Conservation (phyloP, 2,113 vertebrate genomes). For the Chitala chitala region DNA sequence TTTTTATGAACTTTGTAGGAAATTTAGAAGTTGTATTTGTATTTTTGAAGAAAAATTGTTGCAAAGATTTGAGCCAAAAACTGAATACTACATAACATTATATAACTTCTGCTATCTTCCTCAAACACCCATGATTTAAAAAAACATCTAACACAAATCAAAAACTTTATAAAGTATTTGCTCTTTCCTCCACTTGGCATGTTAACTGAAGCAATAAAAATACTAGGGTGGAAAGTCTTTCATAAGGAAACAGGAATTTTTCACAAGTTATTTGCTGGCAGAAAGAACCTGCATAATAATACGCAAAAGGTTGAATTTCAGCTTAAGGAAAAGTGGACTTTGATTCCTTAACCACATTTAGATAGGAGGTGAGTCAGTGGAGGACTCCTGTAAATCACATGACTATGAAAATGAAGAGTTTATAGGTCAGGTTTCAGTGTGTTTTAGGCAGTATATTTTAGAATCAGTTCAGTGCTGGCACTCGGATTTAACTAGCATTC, state of each 20-base stretch:
- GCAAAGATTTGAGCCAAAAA: background rate
- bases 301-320: background rate
- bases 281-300: background rate
- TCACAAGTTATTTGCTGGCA: background rate
- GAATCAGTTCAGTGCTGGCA: background rate
- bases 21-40: background rate
- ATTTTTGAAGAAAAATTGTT: background rate
- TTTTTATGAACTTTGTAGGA: no score
- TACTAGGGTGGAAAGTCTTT: background rate
- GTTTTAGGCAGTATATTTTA: background rate
- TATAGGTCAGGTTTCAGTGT: background rate
- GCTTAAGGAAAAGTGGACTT: constrained; percentile 7
- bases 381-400: background rate
- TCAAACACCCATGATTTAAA: background rate
- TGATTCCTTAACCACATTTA: background rate
- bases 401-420: background rate
- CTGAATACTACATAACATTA: background rate
- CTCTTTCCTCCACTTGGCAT: background rate
- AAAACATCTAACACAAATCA: background rate
- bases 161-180: background rate
- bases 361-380: background rate
- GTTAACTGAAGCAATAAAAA: background rate
- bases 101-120: constrained; percentile 1
- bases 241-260: background rate
- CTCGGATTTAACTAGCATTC: background rate